A percentile compares a stretch with the other conserved stretches of the same genome.
Evolutionary conservation across 2,888 invertebrate genomes (phyloP).

Genomic region (Leptinotarsa haldemani): DNA sequence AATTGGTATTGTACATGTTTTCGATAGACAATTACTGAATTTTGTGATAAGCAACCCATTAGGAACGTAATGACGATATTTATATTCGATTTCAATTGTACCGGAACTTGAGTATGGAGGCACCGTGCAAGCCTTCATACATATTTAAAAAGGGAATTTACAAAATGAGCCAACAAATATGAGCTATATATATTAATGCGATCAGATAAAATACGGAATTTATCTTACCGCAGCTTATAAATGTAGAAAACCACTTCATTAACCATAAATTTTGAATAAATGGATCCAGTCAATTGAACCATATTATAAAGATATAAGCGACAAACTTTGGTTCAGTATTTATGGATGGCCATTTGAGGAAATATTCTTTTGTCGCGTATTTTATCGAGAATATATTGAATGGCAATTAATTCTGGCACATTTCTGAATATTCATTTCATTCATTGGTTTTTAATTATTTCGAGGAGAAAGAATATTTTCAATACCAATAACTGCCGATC

Average conservation of each 20-base stretch:
- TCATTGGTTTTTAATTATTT: background rate
- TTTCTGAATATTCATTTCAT: conserved; percentile 13
- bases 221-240: conserved; percentile 39
- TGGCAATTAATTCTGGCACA: conserved; percentile 5
- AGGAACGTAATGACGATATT: conserved; percentile 34
- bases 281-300: conserved; percentile 43
- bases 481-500: background rate
- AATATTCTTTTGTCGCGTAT: conserved; percentile 7
- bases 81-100: conserved; percentile 35
- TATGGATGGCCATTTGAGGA: conserved; percentile 16
- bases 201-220: conserved; percentile 41
- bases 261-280: conserved; percentile 49
- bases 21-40: conserved; percentile 25
- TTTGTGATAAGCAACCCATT: conserved; percentile 29
- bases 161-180: conserved; percentile 28
- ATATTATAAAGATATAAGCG: conserved; percentile 31
- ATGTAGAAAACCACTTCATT: conserved; percentile 47
- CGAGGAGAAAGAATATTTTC: background rate
- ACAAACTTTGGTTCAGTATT: conserved; percentile 26
- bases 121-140: conserved; percentile 8
- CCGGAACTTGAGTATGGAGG: conserved; percentile 30
- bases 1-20: conserved; percentile 21
- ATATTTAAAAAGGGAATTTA: conserved; percentile 27
- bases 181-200: conserved; percentile 30
- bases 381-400: background rate